Conservation (phyloP, 2,888 invertebrate species). For the Drosophila mimetica region DNA sequence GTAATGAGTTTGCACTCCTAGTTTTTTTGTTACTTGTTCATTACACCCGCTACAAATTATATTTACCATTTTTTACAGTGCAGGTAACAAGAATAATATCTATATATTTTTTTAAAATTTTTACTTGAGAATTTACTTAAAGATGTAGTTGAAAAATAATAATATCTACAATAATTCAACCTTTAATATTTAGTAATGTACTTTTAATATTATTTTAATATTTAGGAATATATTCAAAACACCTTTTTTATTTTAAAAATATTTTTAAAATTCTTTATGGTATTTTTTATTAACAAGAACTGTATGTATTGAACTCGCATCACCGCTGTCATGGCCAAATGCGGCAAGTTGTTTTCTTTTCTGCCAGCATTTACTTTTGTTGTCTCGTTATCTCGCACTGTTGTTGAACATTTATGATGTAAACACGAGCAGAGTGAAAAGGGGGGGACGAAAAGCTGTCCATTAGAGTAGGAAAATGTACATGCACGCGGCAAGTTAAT, state of each 20-base stretch:
- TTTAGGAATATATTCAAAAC: too few species aligned
- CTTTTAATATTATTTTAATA: neutral
- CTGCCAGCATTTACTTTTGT: constrained; percentile 17
- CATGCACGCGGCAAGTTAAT: constrained; percentile 35
- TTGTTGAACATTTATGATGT: constrained; percentile 54
- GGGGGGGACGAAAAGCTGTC: constrained; percentile 8
- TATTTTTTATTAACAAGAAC: neutral
- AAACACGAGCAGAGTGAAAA: constrained; percentile 29
- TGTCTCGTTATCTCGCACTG: constrained; percentile 34
- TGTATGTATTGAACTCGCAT: constrained; percentile 48
- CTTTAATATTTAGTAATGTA: too few species aligned
- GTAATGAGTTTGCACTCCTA: constrained; percentile 45
- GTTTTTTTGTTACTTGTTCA: constrained; percentile 12
- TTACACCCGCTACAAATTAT: constrained; percentile 53
- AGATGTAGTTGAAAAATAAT: too few species aligned
- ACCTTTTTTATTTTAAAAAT: too few species aligned
- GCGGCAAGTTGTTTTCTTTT: constrained; percentile 49
- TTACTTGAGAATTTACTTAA: too few species aligned
- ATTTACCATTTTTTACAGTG: constrained; percentile 6
- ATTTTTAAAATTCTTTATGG: too few species aligned
- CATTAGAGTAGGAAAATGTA: constrained; percentile 14
- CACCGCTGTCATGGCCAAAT: constrained; percentile 57
- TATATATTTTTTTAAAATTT: neutral
- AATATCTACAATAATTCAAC: too few species aligned
- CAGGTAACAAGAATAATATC: neutral